Conservation (phyloP, 1,140 invertebrate genomes). For the Drosophila parvula region DNA sequence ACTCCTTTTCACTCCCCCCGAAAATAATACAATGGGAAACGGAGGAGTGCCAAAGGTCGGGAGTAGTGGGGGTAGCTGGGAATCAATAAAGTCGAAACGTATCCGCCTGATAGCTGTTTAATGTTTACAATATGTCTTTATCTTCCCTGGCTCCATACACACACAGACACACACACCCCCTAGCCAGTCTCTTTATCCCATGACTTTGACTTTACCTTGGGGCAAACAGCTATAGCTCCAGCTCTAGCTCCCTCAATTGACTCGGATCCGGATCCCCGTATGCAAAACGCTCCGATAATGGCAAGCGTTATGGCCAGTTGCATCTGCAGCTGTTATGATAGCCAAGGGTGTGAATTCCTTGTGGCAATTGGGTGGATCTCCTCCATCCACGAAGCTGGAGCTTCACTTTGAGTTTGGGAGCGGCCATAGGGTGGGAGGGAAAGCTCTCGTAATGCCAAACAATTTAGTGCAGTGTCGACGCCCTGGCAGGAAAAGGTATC, state of each 20-base stretch:
- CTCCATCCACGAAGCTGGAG: too few relatives aligned
- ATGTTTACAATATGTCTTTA: constrained; percentile 83
- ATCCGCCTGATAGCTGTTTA: constrained; percentile 81
- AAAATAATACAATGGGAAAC: constrained; percentile 28
- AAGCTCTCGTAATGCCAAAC: constrained; percentile 71
- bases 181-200: neutral
- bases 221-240: constrained; percentile 10
- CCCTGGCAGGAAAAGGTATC: constrained; percentile 69
- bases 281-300: constrained; percentile 76
- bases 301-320: constrained; percentile 61
- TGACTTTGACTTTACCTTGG: constrained; percentile 81
- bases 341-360: constrained; percentile 38
- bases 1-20: neutral
- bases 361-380: neutral
- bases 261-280: constrained; percentile 20
- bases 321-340: constrained; percentile 76
- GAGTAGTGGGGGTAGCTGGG: constrained; percentile 56
- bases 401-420: neutral
- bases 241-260: constrained; percentile 38
- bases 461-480: constrained; percentile 73
- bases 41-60: constrained; percentile 1
- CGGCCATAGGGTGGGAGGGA: neutral
- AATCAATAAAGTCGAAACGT: constrained; percentile 79
- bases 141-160: constrained; percentile 33
- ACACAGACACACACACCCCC: neutral